These are phyloP conservation scores for Amphimallon solstitiale DNA, from an alignment of 2,888 invertebrate species.

Conservation along the genomic window DNA sequence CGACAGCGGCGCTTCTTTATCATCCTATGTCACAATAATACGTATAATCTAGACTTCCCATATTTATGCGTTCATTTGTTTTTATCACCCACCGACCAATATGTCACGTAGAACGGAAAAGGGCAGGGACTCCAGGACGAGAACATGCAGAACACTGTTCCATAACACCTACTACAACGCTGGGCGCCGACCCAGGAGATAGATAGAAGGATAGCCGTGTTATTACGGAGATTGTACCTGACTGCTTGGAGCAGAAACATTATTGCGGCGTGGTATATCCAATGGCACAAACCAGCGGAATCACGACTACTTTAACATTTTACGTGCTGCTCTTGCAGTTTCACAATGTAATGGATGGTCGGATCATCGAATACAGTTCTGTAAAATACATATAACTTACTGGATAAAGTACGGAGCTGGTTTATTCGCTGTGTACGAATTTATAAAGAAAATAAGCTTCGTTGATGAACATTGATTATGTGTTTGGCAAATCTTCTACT, in stretches of 20 bases:
- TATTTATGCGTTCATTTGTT: constrained; percentile 56
- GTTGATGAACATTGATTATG: too few species aligned
- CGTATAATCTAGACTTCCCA: constrained; percentile 2
- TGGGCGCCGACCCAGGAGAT: constrained; percentile 4
- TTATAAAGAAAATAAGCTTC: too few species aligned
- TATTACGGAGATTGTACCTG: constrained; percentile 53
- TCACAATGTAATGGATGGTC: too few species aligned
- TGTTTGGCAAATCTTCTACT: too few species aligned
- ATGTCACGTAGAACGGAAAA: constrained; percentile 56
- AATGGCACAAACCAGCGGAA: too few species aligned
- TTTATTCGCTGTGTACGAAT: too few species aligned
- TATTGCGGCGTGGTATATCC: constrained; percentile 43
- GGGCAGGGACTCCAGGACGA: background rate
- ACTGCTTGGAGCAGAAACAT: constrained; percentile 52
- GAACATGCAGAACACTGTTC: background rate
- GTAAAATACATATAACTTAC: too few species aligned
- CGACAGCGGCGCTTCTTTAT: background rate
- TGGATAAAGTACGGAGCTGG: too few species aligned
- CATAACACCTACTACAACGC: background rate
- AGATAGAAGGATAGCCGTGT: constrained; percentile 24
- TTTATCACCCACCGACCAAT: constrained; percentile 57
- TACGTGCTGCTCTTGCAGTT: constrained; percentile 10
- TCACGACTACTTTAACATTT: constrained; percentile 21
- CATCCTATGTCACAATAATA: too few species aligned
- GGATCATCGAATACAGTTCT: too few species aligned